Evolutionary conservation across 2,113 vertebrate genomes (phyloP).

Genomic region (Acinonyx jubatus): DNA sequence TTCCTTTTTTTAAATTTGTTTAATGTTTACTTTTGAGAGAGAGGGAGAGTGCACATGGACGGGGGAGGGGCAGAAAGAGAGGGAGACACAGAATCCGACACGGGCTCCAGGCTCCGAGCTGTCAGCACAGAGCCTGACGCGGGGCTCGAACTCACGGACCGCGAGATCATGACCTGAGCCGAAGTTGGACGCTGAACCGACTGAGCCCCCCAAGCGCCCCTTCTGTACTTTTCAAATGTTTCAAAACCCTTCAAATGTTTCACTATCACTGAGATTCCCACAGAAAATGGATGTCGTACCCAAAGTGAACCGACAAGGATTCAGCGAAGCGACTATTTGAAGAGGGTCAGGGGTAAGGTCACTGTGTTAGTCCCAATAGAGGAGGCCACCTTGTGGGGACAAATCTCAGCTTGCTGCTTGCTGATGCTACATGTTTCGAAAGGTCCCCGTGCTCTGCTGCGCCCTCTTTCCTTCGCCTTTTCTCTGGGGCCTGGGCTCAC

Average conservation of each 20-base stretch:
- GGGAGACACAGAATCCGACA: no score
- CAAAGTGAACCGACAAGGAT: background rate
- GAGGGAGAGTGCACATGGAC: no score
- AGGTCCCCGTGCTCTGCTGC: background rate
- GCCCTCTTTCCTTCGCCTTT: rapidly evolving
- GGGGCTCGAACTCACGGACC: no score
- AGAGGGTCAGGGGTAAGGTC: background rate
- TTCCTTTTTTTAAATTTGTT: background rate
- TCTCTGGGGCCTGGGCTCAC: background rate
- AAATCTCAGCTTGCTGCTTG: background rate
- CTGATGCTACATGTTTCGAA: rapidly evolving
- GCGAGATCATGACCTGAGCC: no score
- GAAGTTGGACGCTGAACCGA: no score
- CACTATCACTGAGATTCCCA: background rate
- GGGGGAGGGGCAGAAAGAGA: no score
- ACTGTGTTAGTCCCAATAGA: rapidly evolving
- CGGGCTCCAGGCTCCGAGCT: no score
- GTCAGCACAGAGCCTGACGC: rapidly evolving
- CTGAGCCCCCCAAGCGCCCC: no score
- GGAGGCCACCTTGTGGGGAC: rapidly evolving
- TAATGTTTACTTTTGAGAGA: no score
- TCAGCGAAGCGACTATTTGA: rapidly evolving
- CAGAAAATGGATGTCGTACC: background rate
- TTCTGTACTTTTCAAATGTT: background rate
- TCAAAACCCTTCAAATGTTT: background rate